Evolutionary conservation across 2,888 invertebrate species (phyloP).

Genomic region (Phengaris alcon): DNA sequence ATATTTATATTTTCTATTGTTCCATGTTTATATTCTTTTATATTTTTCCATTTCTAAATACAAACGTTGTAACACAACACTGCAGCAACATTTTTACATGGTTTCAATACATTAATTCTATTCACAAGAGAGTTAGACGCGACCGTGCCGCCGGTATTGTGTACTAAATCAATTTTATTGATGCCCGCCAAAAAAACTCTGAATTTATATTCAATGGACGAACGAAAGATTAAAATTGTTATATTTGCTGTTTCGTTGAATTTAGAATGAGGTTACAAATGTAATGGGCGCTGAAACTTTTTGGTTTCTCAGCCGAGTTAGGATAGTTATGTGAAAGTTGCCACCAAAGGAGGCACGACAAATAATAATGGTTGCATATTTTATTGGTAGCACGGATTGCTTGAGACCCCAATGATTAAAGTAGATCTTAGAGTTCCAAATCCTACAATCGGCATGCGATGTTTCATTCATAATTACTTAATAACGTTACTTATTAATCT

Average conservation of each 20-base stretch:
- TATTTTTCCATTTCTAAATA: background rate
- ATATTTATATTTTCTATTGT: no score
- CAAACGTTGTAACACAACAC: background rate
- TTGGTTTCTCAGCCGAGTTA: background rate
- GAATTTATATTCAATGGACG: conserved; percentile 24
- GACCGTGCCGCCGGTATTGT: background rate
- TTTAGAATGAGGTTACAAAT: background rate
- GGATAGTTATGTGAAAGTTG: no score
- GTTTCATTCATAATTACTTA: no score
- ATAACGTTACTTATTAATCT: no score
- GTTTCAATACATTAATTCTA: conserved; percentile 23
- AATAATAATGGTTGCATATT: no score
- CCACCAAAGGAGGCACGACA: no score
- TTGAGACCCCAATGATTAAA: no score
- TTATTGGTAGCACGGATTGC: no score
- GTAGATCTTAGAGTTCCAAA: no score
- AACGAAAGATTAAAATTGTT: conserved; percentile 17
- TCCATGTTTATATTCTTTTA: no score
- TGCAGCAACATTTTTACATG: conserved; percentile 3
- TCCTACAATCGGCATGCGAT: no score
- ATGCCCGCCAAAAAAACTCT: conserved; percentile 2
- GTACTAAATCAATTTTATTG: conserved; percentile 26
- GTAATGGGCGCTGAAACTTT: no score
- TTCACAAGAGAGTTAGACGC: conserved; percentile 1
- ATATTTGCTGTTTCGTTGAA: background rate